phyloP scores from a whole-genome alignment of 2,888 invertebrate genomes.

The Leptura quadrifasciata region DNA sequence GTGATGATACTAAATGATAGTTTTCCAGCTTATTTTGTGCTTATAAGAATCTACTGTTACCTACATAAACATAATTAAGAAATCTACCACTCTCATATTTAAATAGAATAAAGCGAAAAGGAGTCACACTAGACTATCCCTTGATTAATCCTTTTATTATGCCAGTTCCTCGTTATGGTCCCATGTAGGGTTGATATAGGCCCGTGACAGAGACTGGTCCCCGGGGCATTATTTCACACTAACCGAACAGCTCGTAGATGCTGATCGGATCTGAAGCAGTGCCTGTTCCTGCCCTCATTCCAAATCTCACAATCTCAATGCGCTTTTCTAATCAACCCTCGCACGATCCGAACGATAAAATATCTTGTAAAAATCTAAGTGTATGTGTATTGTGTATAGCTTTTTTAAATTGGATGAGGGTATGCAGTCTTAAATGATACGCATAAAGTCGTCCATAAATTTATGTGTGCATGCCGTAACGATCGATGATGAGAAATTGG shows the following conservation, averaged over 20 bases:
- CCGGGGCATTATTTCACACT: constrained; percentile 72
- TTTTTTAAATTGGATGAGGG: constrained; percentile 42
- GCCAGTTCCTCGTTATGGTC: constrained; percentile 62
- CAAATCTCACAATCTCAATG: constrained; percentile 26
- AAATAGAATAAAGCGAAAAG: constrained; percentile 54
- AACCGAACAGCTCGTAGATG: constrained; percentile 66
- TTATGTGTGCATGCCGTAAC: background rate
- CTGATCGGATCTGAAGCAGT: constrained; percentile 68
- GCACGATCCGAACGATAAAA: constrained; percentile 37
- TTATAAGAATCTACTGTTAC: background rate
- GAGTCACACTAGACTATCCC: constrained; percentile 51
- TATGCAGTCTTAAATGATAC: constrained; percentile 22
- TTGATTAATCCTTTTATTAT: constrained; percentile 69
- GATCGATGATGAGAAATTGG: background rate
- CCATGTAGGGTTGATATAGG: constrained; percentile 61
- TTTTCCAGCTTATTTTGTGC: too few relatives aligned
- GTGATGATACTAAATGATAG: too few relatives aligned
- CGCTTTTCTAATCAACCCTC: constrained; percentile 43
- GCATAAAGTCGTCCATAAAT: constrained; percentile 5
- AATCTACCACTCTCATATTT: constrained; percentile 50
- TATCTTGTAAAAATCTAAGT: constrained; percentile 39
- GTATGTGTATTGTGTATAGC: constrained; percentile 34
- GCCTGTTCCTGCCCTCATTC: constrained; percentile 32
- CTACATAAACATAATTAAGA: background rate
- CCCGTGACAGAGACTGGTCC: constrained; percentile 64